Evolutionary conservation across 2,113 vertebrate genomes (phyloP).

Genomic region (Uropsilus gracilis): DNA sequence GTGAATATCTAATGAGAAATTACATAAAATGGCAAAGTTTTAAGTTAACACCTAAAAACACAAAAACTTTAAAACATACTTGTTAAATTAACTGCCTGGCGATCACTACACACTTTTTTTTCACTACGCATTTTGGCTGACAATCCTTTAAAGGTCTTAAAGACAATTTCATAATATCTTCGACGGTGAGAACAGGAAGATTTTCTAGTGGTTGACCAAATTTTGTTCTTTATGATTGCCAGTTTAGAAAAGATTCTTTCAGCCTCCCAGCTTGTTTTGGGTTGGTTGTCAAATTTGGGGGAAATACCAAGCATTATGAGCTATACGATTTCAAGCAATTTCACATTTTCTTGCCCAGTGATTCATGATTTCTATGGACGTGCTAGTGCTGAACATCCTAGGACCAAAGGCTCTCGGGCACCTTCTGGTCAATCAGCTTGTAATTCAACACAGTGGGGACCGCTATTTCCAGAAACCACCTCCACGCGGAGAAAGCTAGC

Average conservation of each 20-base stretch:
- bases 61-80: neutral
- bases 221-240: constrained; percentile 11
- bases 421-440: neutral
- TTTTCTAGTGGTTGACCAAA: neutral
- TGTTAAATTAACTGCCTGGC: neutral
- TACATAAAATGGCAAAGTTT: neutral
- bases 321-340: neutral
- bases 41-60: neutral
- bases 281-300: neutral
- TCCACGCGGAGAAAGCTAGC: neutral
- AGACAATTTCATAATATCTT: neutral
- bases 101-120: neutral
- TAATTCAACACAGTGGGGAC: neutral
- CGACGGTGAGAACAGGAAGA: neutral
- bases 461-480: neutral
- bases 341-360: neutral
- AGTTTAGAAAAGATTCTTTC: constrained; percentile 1
- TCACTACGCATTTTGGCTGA: neutral
- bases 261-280: neutral
- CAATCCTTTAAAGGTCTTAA: neutral
- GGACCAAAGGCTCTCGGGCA: neutral
- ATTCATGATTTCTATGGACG: neutral
- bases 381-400: neutral
- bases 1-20: constrained; percentile 2
- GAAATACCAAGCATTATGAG: neutral